Percentiles rank a stretch among this genome's conserved stretches.
Evolutionary conservation across 2,797 vertebrate genomes (phyloP).

Genomic region (Acrossocheilus fasciatus): DNA sequence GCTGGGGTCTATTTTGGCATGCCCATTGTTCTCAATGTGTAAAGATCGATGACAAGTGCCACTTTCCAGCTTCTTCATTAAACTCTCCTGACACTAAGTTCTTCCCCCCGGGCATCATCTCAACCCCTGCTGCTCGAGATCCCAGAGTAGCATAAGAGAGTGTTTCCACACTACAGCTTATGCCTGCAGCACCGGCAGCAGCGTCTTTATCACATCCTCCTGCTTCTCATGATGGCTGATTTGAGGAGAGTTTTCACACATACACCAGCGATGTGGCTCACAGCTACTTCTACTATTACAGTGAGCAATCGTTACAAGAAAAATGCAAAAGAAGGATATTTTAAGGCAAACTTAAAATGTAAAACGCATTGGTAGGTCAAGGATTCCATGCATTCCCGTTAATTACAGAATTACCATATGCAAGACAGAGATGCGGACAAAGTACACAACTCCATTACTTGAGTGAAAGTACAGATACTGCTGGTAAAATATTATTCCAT

Average conservation of each 20-base stretch:
- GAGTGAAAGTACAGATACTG: no score
- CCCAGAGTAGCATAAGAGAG: slow-evolving; percentile 10
- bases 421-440: no score
- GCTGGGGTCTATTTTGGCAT: slow-evolving; percentile 39
- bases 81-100: slow-evolving; percentile 11
- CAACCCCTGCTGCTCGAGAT: slow-evolving; percentile 12
- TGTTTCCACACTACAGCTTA: slow-evolving; percentile 7
- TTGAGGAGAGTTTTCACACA: slow-evolving; percentile 16
- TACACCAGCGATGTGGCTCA: neutral
- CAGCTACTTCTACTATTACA: slow-evolving; percentile 11
- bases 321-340: neutral
- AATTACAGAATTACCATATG: neutral
- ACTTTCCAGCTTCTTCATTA: slow-evolving; percentile 41
- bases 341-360: neutral
- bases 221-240: slow-evolving; percentile 4
- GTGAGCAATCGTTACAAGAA: neutral
- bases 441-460: no score
- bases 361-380: neutral
- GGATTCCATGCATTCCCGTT: neutral
- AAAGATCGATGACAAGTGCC: slow-evolving; percentile 13
- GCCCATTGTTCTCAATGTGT: neutral
- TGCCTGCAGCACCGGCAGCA: slow-evolving; percentile 10
- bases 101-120: slow-evolving; percentile 20
- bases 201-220: slow-evolving; percentile 32
- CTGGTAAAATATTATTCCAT: no score